Evolutionary conservation across 1,140 invertebrate species (phyloP).

Genomic region (Drosophila eugracilis): DNA sequence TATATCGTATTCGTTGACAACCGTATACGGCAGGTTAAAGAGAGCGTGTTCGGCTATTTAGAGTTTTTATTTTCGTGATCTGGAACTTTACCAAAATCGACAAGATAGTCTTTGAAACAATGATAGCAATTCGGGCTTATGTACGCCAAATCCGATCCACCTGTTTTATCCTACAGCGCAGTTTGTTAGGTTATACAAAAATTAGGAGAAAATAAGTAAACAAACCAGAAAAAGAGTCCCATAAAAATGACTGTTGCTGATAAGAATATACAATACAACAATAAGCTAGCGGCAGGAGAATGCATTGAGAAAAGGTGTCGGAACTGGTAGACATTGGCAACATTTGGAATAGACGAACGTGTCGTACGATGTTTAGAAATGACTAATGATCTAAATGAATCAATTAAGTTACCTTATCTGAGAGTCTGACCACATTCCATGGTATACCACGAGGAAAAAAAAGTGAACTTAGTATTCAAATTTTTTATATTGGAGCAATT

Average conservation of each 20-base stretch:
- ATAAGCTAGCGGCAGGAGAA: constrained; percentile 8
- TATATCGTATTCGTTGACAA: no score
- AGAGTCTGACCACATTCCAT: not conserved
- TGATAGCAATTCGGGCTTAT: constrained; percentile 1
- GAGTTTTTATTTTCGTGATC: no score
- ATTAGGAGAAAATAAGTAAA: constrained; percentile 36
- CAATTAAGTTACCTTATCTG: constrained; percentile 30
- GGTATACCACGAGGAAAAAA: not conserved
- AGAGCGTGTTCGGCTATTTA: no score
- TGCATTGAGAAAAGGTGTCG: constrained; percentile 21
- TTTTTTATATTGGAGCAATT: no score
- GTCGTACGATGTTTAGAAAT: constrained; percentile 45
- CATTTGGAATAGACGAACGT: constrained; percentile 17
- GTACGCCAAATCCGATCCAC: constrained; percentile 33
- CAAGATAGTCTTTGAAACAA: not conserved
- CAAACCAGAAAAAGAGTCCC: constrained; percentile 54
- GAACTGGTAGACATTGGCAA: not conserved
- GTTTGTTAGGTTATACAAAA: constrained; percentile 24
- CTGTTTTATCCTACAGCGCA: constrained; percentile 18
- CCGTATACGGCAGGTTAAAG: no score
- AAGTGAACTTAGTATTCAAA: no score
- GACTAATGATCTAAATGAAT: constrained; percentile 55
- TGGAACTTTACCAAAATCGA: no score
- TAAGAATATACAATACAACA: constrained; percentile 28
- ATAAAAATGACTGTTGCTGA: constrained; percentile 32